These are phyloP conservation scores for Parauchenoglanis ngamensis DNA, from an alignment of 2,797 vertebrate species.

Conservation along the genomic window DNA sequence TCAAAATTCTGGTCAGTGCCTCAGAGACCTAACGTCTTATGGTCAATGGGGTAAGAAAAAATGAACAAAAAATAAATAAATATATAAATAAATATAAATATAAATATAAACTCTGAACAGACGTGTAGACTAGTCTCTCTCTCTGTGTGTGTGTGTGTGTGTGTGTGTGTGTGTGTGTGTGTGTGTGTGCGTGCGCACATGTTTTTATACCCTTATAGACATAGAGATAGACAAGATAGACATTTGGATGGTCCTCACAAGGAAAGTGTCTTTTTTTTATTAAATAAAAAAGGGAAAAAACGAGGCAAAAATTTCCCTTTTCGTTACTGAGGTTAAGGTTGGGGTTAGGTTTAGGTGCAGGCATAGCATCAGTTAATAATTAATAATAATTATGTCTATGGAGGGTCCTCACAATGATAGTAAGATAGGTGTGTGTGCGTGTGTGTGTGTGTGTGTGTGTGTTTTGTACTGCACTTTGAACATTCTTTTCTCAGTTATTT, in stretches of 20 bases:
- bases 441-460: background rate
- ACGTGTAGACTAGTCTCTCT: background rate
- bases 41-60: background rate
- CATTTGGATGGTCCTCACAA: too few species aligned
- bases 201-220: too few species aligned
- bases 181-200: too few species aligned
- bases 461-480: constrained; percentile 11
- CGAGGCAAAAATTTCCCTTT: too few species aligned
- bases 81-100: background rate
- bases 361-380: too few species aligned
- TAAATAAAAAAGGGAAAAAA: too few species aligned
- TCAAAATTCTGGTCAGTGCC: background rate
- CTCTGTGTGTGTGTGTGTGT: background rate
- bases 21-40: background rate
- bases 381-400: too few species aligned
- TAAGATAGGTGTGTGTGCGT: background rate
- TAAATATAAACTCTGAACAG: background rate
- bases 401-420: too few species aligned
- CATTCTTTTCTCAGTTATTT: constrained; percentile 1
- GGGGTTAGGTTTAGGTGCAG: too few species aligned
- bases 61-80: background rate
- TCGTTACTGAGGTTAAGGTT: too few species aligned
- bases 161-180: background rate
- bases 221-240: too few species aligned
- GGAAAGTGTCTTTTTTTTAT: too few species aligned